Evolutionary conservation across 2,113 vertebrate genomes (phyloP).

Genomic region (Notarius quadriscutis): DNA sequence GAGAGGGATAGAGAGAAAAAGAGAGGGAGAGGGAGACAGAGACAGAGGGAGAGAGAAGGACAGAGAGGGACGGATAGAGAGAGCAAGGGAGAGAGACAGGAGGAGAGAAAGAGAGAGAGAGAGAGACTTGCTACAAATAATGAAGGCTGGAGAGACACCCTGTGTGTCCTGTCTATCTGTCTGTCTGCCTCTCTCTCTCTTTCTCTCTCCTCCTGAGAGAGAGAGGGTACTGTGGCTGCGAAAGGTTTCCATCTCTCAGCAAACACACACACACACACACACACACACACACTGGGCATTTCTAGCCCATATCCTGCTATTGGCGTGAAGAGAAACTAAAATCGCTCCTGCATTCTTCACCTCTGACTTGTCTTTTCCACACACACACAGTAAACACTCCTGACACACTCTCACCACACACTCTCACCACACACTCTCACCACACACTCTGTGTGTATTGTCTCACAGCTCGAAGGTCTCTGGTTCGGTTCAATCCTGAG

Average conservation of each 20-base stretch:
- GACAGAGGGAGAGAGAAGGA: too few relatives aligned
- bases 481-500: background rate
- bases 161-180: too few relatives aligned
- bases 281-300: slow-evolving; percentile 23
- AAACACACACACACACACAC: slow-evolving; percentile 22
- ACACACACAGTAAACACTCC: background rate
- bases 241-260: slow-evolving; percentile 61
- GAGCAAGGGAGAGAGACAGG: too few relatives aligned
- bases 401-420: background rate
- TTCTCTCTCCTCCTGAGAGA: background rate
- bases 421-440: background rate
- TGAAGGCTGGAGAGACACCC: too few relatives aligned
- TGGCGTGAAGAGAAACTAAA: background rate
- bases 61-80: too few relatives aligned
- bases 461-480: background rate
- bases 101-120: too few relatives aligned
- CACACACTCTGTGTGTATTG: background rate
- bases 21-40: too few relatives aligned
- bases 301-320: background rate
- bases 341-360: background rate
- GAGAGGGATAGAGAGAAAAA: too few relatives aligned
- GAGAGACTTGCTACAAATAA: too few relatives aligned
- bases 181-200: too few relatives aligned
- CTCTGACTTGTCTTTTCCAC: slow-evolving; percentile 28
- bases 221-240: slow-evolving; percentile 52